phyloP scores from a whole-genome alignment of 1,140 invertebrate species.

The Parasteatoda tepidariorum region DNA sequence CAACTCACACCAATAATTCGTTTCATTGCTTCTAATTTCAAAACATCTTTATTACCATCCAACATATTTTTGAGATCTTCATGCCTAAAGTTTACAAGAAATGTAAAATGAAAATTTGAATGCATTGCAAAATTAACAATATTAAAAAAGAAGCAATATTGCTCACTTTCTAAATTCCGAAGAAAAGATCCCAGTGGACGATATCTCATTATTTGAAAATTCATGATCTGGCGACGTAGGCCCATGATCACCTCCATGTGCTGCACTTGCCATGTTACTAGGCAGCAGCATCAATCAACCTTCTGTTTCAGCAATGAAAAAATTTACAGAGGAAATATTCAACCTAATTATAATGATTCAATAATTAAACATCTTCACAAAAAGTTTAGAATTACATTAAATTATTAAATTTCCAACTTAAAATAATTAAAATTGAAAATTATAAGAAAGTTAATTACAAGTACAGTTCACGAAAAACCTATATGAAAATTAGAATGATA shows the following conservation, averaged over 20 bases:
- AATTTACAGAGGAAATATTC: no score
- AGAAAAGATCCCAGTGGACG: conserved; percentile 47
- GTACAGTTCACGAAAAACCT: no score
- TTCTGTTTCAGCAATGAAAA: no score
- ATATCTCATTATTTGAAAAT: conserved; percentile 38
- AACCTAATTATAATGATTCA: no score
- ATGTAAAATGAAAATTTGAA: not conserved
- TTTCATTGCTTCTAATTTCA: conserved; percentile 99
- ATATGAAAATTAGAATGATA: no score
- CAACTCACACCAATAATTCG: conserved; percentile 93
- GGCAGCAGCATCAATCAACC: conserved; percentile 22
- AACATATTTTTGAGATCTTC: conserved; percentile 83
- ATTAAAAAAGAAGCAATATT: not conserved
- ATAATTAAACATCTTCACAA: no score
- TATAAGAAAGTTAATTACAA: no score
- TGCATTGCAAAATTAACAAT: not conserved
- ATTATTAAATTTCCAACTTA: no score
- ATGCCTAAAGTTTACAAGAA: conserved; percentile 38
- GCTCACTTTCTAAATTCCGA: conserved; percentile 53
- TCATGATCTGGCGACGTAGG: conserved; percentile 26
- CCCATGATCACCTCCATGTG: conserved; percentile 24
- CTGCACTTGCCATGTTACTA: conserved; percentile 30
- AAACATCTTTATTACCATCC: conserved; percentile 95
- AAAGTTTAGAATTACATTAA: no score
- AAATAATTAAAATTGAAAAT: no score